phyloP scores from a whole-genome alignment of 2,888 invertebrate species.

The Nebria salina region DNA sequence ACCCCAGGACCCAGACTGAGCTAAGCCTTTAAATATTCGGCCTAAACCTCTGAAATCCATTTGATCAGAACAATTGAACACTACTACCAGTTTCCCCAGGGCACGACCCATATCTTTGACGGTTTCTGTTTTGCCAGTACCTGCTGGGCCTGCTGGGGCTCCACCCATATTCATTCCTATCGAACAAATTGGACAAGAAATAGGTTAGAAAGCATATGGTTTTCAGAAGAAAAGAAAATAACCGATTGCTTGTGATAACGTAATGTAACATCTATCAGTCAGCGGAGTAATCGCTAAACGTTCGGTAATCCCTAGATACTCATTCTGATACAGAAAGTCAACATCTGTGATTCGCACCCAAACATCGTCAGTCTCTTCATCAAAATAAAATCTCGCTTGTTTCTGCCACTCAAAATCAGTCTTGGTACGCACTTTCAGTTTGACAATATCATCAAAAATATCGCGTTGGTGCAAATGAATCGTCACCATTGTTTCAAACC shows the following conservation, averaged over 20 bases:
- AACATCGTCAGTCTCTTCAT: constrained; percentile 79
- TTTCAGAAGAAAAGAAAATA: constrained; percentile 48
- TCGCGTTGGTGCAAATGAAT: constrained; percentile 94
- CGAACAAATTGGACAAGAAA: constrained; percentile 15
- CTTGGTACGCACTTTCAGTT: constrained; percentile 71
- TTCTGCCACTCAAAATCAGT: constrained; percentile 93
- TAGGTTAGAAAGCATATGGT: constrained; percentile 11
- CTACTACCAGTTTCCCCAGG: constrained; percentile 89
- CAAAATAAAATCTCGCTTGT: constrained; percentile 86
- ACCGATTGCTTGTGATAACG: constrained; percentile 86
- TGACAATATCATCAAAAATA: constrained; percentile 85
- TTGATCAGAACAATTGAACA: constrained; percentile 93
- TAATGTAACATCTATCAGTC: constrained; percentile 92
- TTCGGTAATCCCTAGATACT: constrained; percentile 88
- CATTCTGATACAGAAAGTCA: constrained; percentile 86
- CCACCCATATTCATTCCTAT: constrained; percentile 88
- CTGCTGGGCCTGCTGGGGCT: constrained; percentile 92
- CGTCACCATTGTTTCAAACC: constrained; percentile 89
- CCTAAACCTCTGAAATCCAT: constrained; percentile 89
- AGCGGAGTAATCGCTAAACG: constrained; percentile 89
- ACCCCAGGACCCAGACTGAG: constrained; percentile 92
- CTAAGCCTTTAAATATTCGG: constrained; percentile 80
- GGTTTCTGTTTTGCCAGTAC: constrained; percentile 93
- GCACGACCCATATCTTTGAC: constrained; percentile 92
- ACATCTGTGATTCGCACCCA: constrained; percentile 85